Conservation (phyloP, 2,888 invertebrate species). For the Digitonthophagus gazella region DNA sequence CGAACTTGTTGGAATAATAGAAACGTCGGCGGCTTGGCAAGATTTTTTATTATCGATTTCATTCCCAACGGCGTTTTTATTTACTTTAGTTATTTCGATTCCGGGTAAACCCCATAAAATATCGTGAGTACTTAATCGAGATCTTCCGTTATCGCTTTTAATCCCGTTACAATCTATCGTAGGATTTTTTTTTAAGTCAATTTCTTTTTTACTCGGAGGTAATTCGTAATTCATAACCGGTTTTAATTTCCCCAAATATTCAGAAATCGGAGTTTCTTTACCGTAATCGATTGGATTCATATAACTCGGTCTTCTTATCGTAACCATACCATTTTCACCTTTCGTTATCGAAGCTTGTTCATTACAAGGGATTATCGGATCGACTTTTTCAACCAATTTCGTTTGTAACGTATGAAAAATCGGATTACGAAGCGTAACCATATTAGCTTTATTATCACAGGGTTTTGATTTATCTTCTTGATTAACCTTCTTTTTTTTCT, state of each 20-base stretch:
- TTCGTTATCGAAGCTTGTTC: slow-evolving; percentile 64
- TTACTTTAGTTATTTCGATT: slow-evolving; percentile 50
- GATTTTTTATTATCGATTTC: slow-evolving; percentile 40
- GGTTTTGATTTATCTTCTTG: slow-evolving; percentile 29
- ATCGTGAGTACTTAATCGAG: slow-evolving; percentile 46
- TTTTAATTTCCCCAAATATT: slow-evolving; percentile 40
- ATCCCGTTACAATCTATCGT: slow-evolving; percentile 1
- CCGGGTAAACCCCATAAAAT: slow-evolving; percentile 50
- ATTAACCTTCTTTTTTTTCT: slow-evolving; percentile 52
- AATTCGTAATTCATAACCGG: slow-evolving; percentile 40
- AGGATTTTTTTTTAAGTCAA: neutral
- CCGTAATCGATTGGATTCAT: slow-evolving; percentile 35
- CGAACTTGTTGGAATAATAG: slow-evolving; percentile 46
- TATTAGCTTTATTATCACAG: slow-evolving; percentile 55
- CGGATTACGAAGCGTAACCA: slow-evolving; percentile 77
- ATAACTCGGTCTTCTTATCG: slow-evolving; percentile 68
- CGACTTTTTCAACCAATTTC: slow-evolving; percentile 45
- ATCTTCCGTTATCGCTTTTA: slow-evolving; percentile 1
- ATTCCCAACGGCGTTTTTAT: slow-evolving; percentile 40
- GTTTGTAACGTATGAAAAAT: slow-evolving; percentile 63
- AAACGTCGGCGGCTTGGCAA: slow-evolving; percentile 48
- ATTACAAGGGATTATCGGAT: slow-evolving; percentile 42
- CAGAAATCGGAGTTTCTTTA: slow-evolving; percentile 37
- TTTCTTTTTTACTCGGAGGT: slow-evolving; percentile 9
- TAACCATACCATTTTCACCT: slow-evolving; percentile 78